Base-by-base conservation (phyloP, 2,888 invertebrate genomes). In the Eupeodes luniger region DNA sequence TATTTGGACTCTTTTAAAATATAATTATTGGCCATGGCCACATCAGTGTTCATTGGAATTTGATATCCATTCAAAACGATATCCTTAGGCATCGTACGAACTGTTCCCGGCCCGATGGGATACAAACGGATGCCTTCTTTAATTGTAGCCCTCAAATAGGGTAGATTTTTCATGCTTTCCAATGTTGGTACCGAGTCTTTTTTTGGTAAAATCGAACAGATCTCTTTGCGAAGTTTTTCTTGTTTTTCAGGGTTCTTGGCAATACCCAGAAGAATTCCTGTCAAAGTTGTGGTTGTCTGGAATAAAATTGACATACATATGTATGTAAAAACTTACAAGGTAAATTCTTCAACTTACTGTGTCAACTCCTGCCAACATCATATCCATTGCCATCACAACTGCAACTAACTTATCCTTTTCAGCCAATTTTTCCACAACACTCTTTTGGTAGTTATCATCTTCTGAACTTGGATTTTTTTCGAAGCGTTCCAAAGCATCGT, bases 101-200 rank as follows among this genome's bases (percentile, higher is more conserved):
- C 91, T 89, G 95, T 95, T 0, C 95, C 96, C 14, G 94, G 92
- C 0, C 95, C 94, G 1, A 96, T 94, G 0, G 96, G 96, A 90
- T 94, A 94, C n/a, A 96, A 89, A 90, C 97, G 94, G 81, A 96
- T 92, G 0, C 95, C 94, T 92, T 97, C 97, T 91, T 96, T 97
- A 55, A 97, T 94, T 90, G 96, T 96, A 0, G 96, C 96, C 85
- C 95, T 95, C 27, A 97, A 91, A 90, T 96, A 97, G 0, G 95
- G 94, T 86, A 95, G 93, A 72, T 94, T 91, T 61, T 94, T 93
- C 80, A 95, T 92, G 74, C 93, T 91, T 5, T 93, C 92, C 4
- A 93, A 91, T 0, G 93, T 94, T 1, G 95, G 90, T 4, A 91
- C 90, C 0, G 93, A 91, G 6, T 93, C 91, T 84, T 93, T 94